phyloP scores from a whole-genome alignment of 2,797 vertebrate genomes.

The Anniella stebbinsi region DNA sequence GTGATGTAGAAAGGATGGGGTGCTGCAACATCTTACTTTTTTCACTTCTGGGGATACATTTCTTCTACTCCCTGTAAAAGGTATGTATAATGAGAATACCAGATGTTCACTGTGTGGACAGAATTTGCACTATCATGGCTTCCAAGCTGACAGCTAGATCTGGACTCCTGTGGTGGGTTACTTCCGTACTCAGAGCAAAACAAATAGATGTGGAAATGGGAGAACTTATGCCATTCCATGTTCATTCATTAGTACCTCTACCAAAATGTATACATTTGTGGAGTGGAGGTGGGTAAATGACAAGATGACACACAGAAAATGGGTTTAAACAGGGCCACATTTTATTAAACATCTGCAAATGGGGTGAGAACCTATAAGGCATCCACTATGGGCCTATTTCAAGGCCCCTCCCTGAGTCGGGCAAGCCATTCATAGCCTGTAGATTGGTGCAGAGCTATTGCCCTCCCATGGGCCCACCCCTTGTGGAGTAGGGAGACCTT shows the following conservation, averaged over 20 bases:
- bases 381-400: too few species aligned
- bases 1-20: slow-evolving; percentile 35
- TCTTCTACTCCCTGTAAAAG: slow-evolving; percentile 54
- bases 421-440: too few species aligned
- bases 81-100: slow-evolving; percentile 61
- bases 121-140: slow-evolving; percentile 58
- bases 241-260: slow-evolving; percentile 38
- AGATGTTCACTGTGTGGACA: slow-evolving; percentile 70
- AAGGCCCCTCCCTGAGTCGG: too few species aligned
- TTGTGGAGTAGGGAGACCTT: too few species aligned
- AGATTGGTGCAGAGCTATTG: too few species aligned
- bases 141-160: slow-evolving; percentile 61
- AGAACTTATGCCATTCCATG: slow-evolving; percentile 44
- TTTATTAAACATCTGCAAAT: too few species aligned
- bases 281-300: too few species aligned
- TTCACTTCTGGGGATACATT: slow-evolving; percentile 42
- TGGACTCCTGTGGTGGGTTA: slow-evolving; percentile 70
- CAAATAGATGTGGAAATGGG: slow-evolving; percentile 30
- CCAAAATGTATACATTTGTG: too few species aligned
- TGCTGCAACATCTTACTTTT: slow-evolving; percentile 27
- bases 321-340: too few species aligned
- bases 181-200: slow-evolving; percentile 54
- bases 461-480: too few species aligned
- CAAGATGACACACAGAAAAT: too few species aligned
- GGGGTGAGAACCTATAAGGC: too few species aligned